A percentile compares a stretch with the other conserved stretches of the same genome.
Conservation (phyloP, 2,113 vertebrate species). For the Tetrao urogallus region DNA sequence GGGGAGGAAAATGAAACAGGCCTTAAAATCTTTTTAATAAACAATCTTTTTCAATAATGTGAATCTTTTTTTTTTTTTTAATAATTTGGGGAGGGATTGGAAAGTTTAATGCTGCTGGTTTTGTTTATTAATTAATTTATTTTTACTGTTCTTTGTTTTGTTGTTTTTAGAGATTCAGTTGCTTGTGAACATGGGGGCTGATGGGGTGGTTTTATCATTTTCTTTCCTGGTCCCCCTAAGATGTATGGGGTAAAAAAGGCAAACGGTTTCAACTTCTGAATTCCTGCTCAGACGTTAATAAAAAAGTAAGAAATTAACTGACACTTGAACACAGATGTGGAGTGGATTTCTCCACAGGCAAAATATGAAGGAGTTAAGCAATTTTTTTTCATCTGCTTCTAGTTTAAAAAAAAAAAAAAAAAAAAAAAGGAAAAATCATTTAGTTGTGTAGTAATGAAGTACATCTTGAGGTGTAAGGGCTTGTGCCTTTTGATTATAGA, state of each 20-base stretch:
- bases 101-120: not conserved
- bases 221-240: not conserved
- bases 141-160: not conserved
- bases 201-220: slow-evolving; percentile 8
- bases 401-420: slow-evolving; percentile 56
- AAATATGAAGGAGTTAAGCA: slow-evolving; percentile 51
- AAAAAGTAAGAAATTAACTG: slow-evolving; percentile 67
- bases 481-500: slow-evolving; percentile 76
- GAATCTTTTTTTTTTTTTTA: no score
- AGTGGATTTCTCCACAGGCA: slow-evolving; percentile 61
- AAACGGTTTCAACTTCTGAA: slow-evolving; percentile 44
- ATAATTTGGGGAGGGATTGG: not conserved
- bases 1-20: slow-evolving; percentile 41
- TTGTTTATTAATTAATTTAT: not conserved
- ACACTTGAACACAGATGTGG: slow-evolving; percentile 45
- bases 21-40: not conserved
- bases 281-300: slow-evolving; percentile 45
- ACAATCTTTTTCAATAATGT: no score
- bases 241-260: not conserved
- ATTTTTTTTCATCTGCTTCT: slow-evolving; percentile 75
- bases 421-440: not conserved
- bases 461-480: slow-evolving; percentile 75
- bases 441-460: slow-evolving; percentile 73
- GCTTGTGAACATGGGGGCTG: not conserved
- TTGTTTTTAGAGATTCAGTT: not conserved